phyloP scores from a whole-genome alignment of 2,113 vertebrate species.

The Myrmophylax atrothorax region DNA sequence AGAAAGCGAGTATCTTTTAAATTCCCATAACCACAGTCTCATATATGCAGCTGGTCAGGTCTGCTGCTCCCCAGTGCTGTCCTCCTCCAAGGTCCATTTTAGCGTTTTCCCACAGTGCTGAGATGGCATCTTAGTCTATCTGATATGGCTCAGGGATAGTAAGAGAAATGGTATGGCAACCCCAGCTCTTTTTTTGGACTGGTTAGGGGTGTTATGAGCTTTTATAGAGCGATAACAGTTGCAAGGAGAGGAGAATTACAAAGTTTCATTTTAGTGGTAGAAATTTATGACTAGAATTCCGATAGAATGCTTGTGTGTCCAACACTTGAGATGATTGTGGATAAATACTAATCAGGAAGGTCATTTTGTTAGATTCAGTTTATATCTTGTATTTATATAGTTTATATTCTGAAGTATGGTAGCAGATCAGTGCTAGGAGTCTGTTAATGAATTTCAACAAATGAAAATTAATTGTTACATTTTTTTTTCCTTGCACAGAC shows the following conservation, averaged over 20 bases:
- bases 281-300: neutral
- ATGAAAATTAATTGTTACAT: neutral
- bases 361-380: neutral
- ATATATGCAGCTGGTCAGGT: too few relatives aligned
- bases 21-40: too few relatives aligned
- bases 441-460: neutral
- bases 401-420: neutral
- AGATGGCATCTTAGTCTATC: neutral
- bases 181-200: neutral
- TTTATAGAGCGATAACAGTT: neutral
- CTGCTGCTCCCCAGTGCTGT: too few relatives aligned
- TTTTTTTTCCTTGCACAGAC: neutral
- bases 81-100: too few relatives aligned
- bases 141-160: neutral
- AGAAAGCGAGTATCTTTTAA: too few relatives aligned
- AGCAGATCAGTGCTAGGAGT: neutral
- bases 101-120: too few relatives aligned
- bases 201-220: rapidly evolving
- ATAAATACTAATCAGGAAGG: neutral
- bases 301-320: neutral
- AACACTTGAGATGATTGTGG: neutral
- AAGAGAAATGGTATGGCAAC: neutral
- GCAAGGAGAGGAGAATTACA: neutral
- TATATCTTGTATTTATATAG: neutral
- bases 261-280: neutral